These are phyloP conservation scores for Metallyticus violacea DNA, from an alignment of 2,888 invertebrate species.

Conservation along the genomic window DNA sequence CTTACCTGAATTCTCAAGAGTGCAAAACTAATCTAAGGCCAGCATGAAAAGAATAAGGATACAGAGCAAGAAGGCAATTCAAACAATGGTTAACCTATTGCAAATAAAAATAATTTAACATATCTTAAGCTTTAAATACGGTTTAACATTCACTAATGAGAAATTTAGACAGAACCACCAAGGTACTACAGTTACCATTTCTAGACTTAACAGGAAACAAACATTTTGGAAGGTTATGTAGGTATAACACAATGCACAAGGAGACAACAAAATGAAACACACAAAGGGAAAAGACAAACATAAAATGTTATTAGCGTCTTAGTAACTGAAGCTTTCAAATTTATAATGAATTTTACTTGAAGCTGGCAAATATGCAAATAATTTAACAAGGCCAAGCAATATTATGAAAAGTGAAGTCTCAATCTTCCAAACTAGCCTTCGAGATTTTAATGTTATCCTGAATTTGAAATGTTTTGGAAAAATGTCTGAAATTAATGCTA, in stretches of 20 bases:
- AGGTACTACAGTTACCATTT: neutral
- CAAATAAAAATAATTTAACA: neutral
- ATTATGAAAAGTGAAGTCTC: neutral
- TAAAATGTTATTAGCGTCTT: neutral
- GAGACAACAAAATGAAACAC: neutral
- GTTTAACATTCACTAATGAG: neutral
- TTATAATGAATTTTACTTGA: neutral
- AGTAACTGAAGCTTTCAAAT: neutral
- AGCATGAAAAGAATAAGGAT: neutral
- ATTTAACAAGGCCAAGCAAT: neutral
- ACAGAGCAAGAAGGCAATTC: neutral
- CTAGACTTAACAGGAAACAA: neutral
- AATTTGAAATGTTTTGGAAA: no score
- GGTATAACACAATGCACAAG: neutral
- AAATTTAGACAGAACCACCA: neutral
- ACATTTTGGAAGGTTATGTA: neutral
- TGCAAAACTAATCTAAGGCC: neutral
- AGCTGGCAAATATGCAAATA: neutral
- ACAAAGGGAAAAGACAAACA: neutral
- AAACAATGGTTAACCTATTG: neutral
- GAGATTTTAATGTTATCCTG: neutral
- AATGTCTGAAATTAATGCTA: no score
- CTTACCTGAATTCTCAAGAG: neutral
- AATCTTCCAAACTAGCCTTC: neutral
- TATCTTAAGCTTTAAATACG: neutral